phyloP scores from a whole-genome alignment of 2,113 vertebrate genomes.

The Hypocryptadius cinnamomeus region DNA sequence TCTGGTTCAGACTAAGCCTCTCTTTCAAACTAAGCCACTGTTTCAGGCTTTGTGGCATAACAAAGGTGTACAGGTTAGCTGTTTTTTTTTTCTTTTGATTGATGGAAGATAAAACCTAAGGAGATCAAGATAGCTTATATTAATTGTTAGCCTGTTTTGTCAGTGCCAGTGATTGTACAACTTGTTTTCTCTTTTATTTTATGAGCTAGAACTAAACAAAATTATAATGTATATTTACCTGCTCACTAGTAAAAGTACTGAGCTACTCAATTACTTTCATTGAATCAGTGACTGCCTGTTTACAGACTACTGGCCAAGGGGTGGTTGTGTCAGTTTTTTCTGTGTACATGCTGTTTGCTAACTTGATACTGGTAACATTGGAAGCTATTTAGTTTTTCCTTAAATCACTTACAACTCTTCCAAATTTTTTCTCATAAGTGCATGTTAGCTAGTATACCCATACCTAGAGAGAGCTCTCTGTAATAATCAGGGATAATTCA shows the following conservation, averaged over 20 bases:
- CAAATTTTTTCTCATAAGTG: neutral
- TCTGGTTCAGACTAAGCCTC: neutral
- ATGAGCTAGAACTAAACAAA: neutral
- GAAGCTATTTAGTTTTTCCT: neutral
- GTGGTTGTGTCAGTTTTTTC: neutral
- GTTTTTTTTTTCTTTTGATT: neutral
- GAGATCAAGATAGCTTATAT: neutral
- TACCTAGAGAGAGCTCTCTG: neutral
- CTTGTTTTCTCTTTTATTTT: neutral
- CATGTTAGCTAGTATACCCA: neutral
- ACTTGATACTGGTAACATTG: neutral
- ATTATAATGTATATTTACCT: neutral
- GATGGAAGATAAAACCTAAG: neutral
- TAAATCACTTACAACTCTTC: neutral
- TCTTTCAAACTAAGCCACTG: neutral
- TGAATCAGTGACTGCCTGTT: neutral
- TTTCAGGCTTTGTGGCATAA: neutral
- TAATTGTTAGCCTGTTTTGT: neutral
- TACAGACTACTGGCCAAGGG: neutral
- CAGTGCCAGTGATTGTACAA: neutral
- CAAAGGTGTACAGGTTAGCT: neutral
- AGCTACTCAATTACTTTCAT: neutral
- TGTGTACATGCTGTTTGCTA: neutral
- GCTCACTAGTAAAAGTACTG: neutral
- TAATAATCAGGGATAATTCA: neutral